Conservation (phyloP, 2,113 vertebrate genomes). For the Trematocara macrostoma region DNA sequence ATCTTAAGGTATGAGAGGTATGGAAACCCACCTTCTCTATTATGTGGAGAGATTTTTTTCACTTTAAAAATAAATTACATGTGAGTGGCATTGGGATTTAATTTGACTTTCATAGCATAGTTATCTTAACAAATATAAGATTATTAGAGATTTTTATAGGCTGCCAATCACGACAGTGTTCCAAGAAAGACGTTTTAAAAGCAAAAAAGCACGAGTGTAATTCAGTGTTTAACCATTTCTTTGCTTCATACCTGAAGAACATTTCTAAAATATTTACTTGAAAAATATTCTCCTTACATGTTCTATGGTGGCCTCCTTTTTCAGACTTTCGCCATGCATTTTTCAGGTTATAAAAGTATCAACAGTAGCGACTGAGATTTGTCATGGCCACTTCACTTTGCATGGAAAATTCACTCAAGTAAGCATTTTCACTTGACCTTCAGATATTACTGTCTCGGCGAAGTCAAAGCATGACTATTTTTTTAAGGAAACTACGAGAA, state of each 20-base stretch:
- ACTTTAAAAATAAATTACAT: neutral
- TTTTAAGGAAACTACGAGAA: neutral
- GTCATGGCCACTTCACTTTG: neutral
- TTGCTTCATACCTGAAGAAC: neutral
- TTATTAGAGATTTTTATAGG: neutral
- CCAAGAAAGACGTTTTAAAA: neutral
- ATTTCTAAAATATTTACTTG: neutral
- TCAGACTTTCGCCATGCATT: neutral
- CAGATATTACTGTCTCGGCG: neutral
- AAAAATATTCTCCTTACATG: neutral
- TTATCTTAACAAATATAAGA: neutral
- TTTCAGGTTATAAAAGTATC: neutral
- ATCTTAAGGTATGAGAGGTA: neutral
- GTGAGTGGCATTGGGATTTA: neutral
- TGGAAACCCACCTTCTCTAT: neutral
- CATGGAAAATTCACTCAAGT: neutral
- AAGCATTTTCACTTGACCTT: neutral
- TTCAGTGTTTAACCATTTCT: neutral
- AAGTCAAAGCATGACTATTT: neutral
- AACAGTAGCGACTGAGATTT: neutral
- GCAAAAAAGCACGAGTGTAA: neutral
- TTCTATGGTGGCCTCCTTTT: neutral
- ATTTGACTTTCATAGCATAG: neutral
- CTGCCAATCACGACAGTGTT: neutral
- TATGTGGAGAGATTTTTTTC: neutral